Evolutionary conservation across 2,797 vertebrate genomes (phyloP).

Genomic region (Phaenicophaeus curvirostris): DNA sequence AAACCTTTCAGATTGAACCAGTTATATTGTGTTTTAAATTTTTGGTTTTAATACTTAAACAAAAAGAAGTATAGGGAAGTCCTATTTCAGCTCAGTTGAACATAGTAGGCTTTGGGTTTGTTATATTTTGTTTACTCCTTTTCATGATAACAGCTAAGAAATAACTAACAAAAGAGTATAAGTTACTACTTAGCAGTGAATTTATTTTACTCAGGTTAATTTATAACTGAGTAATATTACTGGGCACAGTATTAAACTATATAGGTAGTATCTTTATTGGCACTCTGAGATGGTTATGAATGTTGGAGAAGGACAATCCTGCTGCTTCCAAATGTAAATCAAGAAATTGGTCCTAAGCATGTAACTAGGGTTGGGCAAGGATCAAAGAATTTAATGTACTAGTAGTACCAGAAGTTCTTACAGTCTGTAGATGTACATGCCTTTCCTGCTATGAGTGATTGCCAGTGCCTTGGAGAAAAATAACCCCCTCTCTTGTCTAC

Average conservation of each 20-base stretch:
- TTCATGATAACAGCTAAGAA: not conserved
- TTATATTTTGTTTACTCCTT: not conserved
- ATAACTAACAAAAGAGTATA: not conserved
- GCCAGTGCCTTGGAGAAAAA: not conserved
- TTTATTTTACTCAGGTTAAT: not conserved
- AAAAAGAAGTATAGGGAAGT: not conserved
- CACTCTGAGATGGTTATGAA: not conserved
- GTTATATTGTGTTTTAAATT: not conserved
- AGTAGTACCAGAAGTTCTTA: not conserved
- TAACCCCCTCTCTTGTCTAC: not conserved
- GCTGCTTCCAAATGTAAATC: not conserved
- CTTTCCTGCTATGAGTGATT: not conserved
- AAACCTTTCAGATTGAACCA: not conserved
- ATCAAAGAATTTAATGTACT: not conserved
- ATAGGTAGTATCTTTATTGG: not conserved
- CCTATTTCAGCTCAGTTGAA: not conserved
- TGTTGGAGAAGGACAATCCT: rapidly evolving
- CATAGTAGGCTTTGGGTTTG: not conserved
- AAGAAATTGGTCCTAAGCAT: not conserved
- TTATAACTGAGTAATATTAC: not conserved
- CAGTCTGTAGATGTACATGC: not conserved
- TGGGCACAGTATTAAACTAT: not conserved
- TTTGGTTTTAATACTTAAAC: not conserved
- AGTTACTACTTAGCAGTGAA: not conserved
- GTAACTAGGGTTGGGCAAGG: not conserved